Evolutionary conservation across 64 coral and sea anemone species (phyloP), one percentile per base, ranked within the genome.

Genomic region (Astreopora myriophthalma): DNA sequence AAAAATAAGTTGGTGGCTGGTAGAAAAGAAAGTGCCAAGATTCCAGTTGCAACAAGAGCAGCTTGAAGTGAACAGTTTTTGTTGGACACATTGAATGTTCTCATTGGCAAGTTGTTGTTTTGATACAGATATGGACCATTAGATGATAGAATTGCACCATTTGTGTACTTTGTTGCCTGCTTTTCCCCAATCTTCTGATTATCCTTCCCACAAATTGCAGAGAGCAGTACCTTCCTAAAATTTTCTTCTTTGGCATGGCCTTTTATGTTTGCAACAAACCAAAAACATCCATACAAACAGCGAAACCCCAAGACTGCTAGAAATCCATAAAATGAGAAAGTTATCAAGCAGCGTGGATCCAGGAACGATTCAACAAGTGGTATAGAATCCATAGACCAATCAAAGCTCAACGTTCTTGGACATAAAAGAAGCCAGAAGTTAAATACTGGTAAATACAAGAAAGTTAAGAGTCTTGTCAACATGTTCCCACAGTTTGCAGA

Each of bases 321-420:
- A 93, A 60, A 27, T 73, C 79, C 80, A 48, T 96, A 96, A 86
- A 96, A 96, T 31, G 87, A 11, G 6, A 96, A 1, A 27, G 83
- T 86, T 10, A 87, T 22, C 7, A 71, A 28, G 86, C 89, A 90
- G 14, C 95, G 85, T 52, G 42, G 70, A 90, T 96, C 95, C 62
- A 89, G 79, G 12, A 90, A 80, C 0, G 85, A 85, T 55, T 96
- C 85, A 2, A 96, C 70, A 12, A 96, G 64, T 35, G 95, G 95
- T 86, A 96, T 93, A 14, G 95, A 51, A 23, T 96, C 91, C 95
- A 96, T 96, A 6, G 95, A 96, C 95, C 95, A 96, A 87, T 96
- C 95, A 96, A 96, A 96, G 49, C 95, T 89, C 36, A 90, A 37
- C 7, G 55, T 86, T 74, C 73, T 96, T 27, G 95, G 95, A 76